phyloP scores from a whole-genome alignment of 2,113 vertebrate species.

The Bufo gargarizans region DNA sequence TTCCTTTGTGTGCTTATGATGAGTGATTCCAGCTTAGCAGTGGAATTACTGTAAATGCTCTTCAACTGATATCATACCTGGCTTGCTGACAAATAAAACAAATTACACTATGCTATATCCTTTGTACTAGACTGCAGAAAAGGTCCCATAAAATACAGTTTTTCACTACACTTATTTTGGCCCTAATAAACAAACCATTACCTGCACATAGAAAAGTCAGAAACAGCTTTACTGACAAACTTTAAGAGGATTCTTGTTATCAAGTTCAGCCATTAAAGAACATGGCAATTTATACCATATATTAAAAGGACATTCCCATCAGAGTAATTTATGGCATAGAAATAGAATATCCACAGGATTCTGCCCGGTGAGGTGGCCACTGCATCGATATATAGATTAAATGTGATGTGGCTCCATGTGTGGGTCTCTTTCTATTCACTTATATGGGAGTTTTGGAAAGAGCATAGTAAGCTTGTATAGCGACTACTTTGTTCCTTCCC shows the following conservation, averaged over 20 bases:
- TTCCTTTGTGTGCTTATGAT: not conserved
- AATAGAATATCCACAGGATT: no score
- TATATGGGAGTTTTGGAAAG: no score
- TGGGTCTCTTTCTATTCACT: no score
- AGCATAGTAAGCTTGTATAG: no score
- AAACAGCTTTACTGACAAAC: not conserved
- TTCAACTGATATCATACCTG: not conserved
- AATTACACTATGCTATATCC: not conserved
- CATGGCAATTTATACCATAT: not conserved
- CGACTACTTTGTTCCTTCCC: no score
- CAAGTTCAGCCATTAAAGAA: not conserved
- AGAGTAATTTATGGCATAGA: not conserved
- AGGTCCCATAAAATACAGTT: not conserved
- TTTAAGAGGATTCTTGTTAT: not conserved
- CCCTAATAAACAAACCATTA: not conserved
- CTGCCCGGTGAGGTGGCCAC: no score
- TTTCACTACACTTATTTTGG: not conserved
- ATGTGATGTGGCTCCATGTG: no score
- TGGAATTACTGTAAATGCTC: slow-evolving; percentile 15
- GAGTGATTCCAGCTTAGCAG: slow-evolving; percentile 21
- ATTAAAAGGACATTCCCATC: not conserved
- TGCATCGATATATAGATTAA: no score
- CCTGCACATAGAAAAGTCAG: not conserved
- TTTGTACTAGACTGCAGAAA: not conserved
- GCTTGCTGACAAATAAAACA: not conserved